phyloP scores from a whole-genome alignment of 2,797 vertebrate species.

The Sebastes reedi region DNA sequence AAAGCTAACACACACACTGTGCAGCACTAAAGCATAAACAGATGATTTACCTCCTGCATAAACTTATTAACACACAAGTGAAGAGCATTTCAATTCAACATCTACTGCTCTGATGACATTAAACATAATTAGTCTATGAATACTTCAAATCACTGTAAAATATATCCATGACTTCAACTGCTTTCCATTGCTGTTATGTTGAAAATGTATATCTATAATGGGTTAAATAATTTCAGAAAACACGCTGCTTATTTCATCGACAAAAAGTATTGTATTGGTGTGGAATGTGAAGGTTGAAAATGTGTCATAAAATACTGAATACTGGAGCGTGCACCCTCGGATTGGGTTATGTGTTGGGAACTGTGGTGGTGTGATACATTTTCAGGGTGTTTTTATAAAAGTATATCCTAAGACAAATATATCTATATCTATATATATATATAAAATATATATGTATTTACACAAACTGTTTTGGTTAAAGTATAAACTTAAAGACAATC shows the following conservation, averaged over 20 bases:
- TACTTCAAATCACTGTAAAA: neutral
- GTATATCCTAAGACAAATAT: too few species aligned
- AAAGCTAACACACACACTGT: neutral
- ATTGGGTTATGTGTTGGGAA: too few species aligned
- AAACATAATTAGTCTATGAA: conserved; percentile 5
- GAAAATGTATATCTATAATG: neutral
- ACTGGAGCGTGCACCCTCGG: too few species aligned
- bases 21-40: neutral
- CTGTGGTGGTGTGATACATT: too few species aligned
- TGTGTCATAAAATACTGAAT: neutral
- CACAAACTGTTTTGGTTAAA: too few species aligned
- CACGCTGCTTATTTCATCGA: neutral
- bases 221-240: neutral
- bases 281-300: neutral
- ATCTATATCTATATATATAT: too few species aligned
- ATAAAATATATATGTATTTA: too few species aligned
- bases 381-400: too few species aligned
- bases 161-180: neutral
- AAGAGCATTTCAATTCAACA: conserved; percentile 3
- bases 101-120: conserved; percentile 1
- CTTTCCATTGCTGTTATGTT: neutral
- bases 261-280: too few species aligned
- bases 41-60: neutral
- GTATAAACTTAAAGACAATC: too few species aligned
- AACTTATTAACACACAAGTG: neutral